Base-by-base conservation (phyloP, 2,888 invertebrate genomes). In the Magallana nippona region DNA sequence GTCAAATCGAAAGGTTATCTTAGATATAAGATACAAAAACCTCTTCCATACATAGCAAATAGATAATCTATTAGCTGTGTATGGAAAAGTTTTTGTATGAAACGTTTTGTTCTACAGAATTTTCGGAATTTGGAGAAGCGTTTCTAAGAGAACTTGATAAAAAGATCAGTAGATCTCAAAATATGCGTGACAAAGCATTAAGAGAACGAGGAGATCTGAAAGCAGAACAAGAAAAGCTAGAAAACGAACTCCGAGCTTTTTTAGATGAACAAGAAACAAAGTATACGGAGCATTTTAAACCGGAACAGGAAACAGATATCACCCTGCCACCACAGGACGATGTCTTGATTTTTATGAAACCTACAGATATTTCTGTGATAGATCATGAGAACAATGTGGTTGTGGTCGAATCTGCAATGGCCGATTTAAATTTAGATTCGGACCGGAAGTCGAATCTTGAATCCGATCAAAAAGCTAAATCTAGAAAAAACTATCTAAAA, bases 41-140 rank as follows among this genome's bases (percentile, higher is more conserved):
- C n/a, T n/a, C n/a, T n/a, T n/a, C n/a, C n/a, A n/a, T n/a, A n/a
- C n/a, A n/a, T n/a, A n/a, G n/a, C n/a, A n/a, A n/a, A n/a, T n/a
- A n/a, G n/a, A n/a, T n/a, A n/a, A n/a, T n/a, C 44, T 44, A 44
- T 44, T 0, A 8, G 44, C 5, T 44, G 0, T 0, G 44, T 44
- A n/a, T n/a, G n/a, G 15, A 1, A 60, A 1, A 13, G 8, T 60
- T 60, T 60, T 60, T 15, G 5, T 44, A 3, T 44, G 44, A 44
- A 44, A 44, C 3, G 5, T 5, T 44, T 44, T 44, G 44, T 22
- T 63, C 80, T 15, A 83, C 44, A 17, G 89, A 88, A 2, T 80
- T 92, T 78, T 91, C 91, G 17, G 85, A 87, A 27, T 92, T 89
- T 89, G 92, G 91, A 8, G 89, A 90, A 81, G 89, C 91, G 19